Evolutionary conservation across 2,888 invertebrate genomes (phyloP).

Genomic region (Zaprionus obscuricornis): DNA sequence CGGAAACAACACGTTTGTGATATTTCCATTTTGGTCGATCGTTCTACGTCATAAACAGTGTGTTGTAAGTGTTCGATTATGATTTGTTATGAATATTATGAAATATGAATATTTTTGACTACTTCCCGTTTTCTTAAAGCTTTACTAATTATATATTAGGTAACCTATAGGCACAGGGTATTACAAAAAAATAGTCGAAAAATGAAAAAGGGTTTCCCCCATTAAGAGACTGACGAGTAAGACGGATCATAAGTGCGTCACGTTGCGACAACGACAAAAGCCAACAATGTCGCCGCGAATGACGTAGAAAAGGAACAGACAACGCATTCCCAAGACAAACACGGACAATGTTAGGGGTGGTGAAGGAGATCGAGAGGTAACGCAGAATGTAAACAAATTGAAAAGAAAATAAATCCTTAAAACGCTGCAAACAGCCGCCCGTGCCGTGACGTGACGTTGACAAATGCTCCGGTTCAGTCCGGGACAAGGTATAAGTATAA

Average conservation of each 20-base stretch:
- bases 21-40: no score
- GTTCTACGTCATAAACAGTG: no score
- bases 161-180: neutral
- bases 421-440: conserved; percentile 41
- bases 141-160: conserved; percentile 38
- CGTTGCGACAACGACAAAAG: conserved; percentile 44
- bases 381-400: conserved; percentile 26
- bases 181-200: conserved; percentile 40
- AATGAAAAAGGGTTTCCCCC: conserved; percentile 49
- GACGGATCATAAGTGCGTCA: conserved; percentile 55
- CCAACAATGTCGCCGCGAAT: conserved; percentile 48
- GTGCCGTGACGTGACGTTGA: conserved; percentile 63
- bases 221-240: conserved; percentile 15
- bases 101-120: no score
- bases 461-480: conserved; percentile 55
- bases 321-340: conserved; percentile 33
- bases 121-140: conserved; percentile 30
- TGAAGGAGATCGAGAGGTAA: conserved; percentile 11
- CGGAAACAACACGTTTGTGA: no score
- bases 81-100: no score
- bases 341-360: conserved; percentile 15
- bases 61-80: no score
- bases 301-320: conserved; percentile 64
- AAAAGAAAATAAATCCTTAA: conserved; percentile 54
- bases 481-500: neutral